These are phyloP conservation scores for Euzetes globulus DNA, from an alignment of 2,888 invertebrate species.

Conservation along the genomic window DNA sequence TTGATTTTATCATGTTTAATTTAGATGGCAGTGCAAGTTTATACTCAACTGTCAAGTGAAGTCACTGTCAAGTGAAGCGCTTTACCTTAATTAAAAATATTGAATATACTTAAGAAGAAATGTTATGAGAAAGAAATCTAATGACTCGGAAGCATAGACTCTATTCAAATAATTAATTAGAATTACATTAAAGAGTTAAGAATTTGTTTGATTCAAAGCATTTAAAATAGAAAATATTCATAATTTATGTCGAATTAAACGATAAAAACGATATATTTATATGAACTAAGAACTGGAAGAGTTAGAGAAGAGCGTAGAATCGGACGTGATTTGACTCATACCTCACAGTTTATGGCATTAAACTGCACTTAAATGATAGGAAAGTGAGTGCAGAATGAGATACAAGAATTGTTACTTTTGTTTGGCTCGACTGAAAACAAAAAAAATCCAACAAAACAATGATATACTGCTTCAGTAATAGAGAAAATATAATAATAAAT, in stretches of 20 bases:
- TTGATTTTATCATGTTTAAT: too few relatives aligned
- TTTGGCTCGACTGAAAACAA: neutral
- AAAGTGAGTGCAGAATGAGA: neutral
- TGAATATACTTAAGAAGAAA: too few relatives aligned
- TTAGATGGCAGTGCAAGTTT: too few relatives aligned
- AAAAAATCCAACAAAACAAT: slow-evolving; percentile 4
- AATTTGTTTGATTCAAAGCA: too few relatives aligned
- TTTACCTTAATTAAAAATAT: too few relatives aligned
- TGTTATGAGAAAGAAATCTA: too few relatives aligned
- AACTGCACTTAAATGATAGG: slow-evolving; percentile 18
- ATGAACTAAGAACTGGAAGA: neutral
- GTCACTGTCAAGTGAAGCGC: too few relatives aligned
- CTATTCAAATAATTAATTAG: too few relatives aligned
- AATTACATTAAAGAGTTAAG: too few relatives aligned
- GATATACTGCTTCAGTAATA: neutral
- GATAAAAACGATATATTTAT: neutral
- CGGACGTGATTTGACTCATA: slow-evolving; percentile 9
- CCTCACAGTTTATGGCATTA: slow-evolving; percentile 17
- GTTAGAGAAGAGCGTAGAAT: neutral
- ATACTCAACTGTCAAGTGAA: too few relatives aligned
- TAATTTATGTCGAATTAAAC: neutral
- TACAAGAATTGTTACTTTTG: slow-evolving; percentile 16
- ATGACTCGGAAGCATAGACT: too few relatives aligned
- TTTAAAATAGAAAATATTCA: too few relatives aligned
- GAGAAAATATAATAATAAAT: slow-evolving; percentile 23